Conservation (phyloP, 2,888 invertebrate species). For the Aethes cnicana region DNA sequence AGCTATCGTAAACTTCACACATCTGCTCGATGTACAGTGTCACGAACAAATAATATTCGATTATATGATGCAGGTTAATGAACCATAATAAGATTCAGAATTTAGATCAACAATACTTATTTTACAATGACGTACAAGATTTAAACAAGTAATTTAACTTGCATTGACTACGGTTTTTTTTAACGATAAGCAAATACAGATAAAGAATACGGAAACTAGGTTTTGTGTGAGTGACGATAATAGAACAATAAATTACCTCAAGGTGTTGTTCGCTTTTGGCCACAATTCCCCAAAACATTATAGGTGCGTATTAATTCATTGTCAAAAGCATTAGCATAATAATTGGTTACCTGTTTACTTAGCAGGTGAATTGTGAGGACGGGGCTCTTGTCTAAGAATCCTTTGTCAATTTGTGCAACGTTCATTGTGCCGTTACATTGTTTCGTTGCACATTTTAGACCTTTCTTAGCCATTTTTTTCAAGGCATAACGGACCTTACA, state of each 20-base stretch:
- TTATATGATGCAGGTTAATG: slow-evolving; percentile 47
- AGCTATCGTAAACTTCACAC: slow-evolving; percentile 77
- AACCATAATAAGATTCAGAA: slow-evolving; percentile 29
- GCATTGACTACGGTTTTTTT: slow-evolving; percentile 57
- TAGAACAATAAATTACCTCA: slow-evolving; percentile 76
- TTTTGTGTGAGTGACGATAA: slow-evolving; percentile 67
- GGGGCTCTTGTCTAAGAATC: slow-evolving; percentile 52
- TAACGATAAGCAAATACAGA: slow-evolving; percentile 67
- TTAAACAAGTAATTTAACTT: slow-evolving; percentile 32
- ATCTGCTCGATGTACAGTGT: slow-evolving; percentile 77
- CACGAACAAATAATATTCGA: slow-evolving; percentile 69
- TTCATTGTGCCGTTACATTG: slow-evolving; percentile 40
- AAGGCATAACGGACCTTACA: slow-evolving; percentile 62
- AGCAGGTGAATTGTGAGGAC: slow-evolving; percentile 69
- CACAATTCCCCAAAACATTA: slow-evolving; percentile 77
- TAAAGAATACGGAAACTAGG: slow-evolving; percentile 78
- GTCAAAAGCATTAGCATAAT: slow-evolving; percentile 73
- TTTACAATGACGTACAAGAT: background rate
- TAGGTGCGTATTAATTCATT: slow-evolving; percentile 61
- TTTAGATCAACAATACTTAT: slow-evolving; percentile 14
- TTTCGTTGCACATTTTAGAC: slow-evolving; percentile 52
- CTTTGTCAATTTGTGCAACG: slow-evolving; percentile 68
- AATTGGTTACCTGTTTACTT: slow-evolving; percentile 74
- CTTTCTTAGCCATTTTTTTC: slow-evolving; percentile 54
- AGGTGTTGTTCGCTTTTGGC: slow-evolving; percentile 74